Conservation (phyloP, 2,797 vertebrate species). For the Sorex maritimensis region DNA sequence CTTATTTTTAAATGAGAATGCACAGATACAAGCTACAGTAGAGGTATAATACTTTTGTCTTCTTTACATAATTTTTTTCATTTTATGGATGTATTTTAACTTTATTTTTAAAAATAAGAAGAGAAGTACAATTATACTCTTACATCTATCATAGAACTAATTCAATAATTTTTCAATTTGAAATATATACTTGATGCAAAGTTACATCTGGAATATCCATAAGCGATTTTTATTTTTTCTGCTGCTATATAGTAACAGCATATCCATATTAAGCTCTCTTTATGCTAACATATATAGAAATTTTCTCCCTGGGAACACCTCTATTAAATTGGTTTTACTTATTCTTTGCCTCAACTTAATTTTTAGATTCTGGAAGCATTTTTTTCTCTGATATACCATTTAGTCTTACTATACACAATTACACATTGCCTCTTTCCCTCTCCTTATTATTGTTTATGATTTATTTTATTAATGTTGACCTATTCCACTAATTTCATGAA, state of each 20-base stretch:
- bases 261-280: constrained; percentile 3
- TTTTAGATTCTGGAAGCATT: not conserved
- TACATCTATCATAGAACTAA: not conserved
- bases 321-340: constrained; percentile 2
- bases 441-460: not conserved
- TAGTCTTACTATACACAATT: not conserved
- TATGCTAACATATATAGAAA: constrained; percentile 20
- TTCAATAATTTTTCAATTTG: constrained; percentile 64
- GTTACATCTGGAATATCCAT: constrained; percentile 12
- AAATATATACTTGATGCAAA: constrained; percentile 55
- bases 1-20: constrained; percentile 59
- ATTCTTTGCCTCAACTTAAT: constrained; percentile 31
- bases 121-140: constrained; percentile 15
- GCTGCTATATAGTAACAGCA: constrained; percentile 36
- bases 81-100: constrained; percentile 57
- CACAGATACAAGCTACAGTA: constrained; percentile 10
- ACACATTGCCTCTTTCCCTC: not conserved
- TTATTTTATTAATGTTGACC: not conserved
- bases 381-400: not conserved
- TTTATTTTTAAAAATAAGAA: constrained; percentile 46
- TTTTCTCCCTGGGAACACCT: constrained; percentile 6
- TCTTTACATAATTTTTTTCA: not conserved
- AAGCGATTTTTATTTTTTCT: constrained; percentile 59
- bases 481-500: not conserved
- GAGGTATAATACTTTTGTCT: constrained; percentile 24